Evolutionary conservation across 2,113 vertebrate genomes (phyloP).

Genomic region (Erinaceus europaeus): DNA sequence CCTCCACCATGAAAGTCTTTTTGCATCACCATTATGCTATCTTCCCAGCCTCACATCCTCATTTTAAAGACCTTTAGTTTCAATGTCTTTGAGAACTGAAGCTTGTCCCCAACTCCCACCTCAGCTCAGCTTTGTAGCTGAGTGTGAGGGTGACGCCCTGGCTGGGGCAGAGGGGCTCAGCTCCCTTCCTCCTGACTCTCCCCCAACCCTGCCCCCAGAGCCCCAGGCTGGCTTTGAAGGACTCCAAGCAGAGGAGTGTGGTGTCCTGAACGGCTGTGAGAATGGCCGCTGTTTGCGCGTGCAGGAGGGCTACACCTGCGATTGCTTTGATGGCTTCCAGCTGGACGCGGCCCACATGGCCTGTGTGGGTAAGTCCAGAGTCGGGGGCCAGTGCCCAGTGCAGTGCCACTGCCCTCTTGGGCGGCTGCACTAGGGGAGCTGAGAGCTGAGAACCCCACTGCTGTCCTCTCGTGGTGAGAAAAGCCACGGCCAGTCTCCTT

Average conservation of each 20-base stretch:
- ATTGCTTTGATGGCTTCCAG: constrained; percentile 95
- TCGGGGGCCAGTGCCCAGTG: background rate
- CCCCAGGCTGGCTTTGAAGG: constrained; percentile 89
- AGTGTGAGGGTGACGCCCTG: background rate
- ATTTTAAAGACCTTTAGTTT: no score
- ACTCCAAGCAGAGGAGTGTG: constrained; percentile 92
- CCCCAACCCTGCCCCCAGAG: constrained; percentile 78
- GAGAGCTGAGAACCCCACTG: background rate
- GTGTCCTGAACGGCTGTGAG: constrained; percentile 93
- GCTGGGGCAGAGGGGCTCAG: background rate
- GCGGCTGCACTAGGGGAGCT: rapidly evolving
- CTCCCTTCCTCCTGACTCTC: background rate
- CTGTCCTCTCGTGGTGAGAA: constrained; percentile 6
- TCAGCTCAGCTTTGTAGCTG: background rate
- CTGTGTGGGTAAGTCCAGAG: constrained; percentile 84
- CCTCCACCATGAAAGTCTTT: no score
- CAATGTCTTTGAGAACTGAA: no score
- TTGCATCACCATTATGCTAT: no score
- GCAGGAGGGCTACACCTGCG: constrained; percentile 94
- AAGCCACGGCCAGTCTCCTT: no score
- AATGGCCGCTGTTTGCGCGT: constrained; percentile 95
- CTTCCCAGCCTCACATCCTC: no score
- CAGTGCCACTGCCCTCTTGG: background rate
- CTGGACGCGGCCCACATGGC: constrained; percentile 90
- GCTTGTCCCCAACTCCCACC: no score